Conservation (phyloP, 2,797 vertebrate species). For the Scolopax rusticola region DNA sequence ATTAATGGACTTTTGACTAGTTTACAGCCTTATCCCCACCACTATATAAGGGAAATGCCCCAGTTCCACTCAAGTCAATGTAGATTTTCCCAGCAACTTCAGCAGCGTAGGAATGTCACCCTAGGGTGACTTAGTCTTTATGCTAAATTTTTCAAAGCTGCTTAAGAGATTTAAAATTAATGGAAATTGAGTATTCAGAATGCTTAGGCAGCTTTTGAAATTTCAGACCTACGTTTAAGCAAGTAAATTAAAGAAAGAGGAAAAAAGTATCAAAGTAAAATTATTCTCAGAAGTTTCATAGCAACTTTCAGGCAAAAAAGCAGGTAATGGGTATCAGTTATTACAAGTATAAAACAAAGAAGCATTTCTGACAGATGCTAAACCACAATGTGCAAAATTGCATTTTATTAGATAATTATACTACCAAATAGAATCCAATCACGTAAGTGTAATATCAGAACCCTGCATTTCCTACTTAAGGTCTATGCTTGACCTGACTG, state of each 20-base stretch:
- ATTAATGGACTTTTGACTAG: background rate
- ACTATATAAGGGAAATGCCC: background rate
- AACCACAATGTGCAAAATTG: background rate
- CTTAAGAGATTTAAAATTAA: background rate
- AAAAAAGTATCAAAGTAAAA: background rate
- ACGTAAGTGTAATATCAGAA: background rate
- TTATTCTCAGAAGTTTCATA: background rate
- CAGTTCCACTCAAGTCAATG: background rate
- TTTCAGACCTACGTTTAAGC: background rate
- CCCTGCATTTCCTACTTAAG: background rate
- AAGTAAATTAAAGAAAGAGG: background rate
- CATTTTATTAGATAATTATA: background rate
- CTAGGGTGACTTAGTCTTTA: background rate
- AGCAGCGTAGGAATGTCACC: background rate
- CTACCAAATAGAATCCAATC: background rate
- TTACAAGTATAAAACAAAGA: background rate
- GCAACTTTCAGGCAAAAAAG: background rate
- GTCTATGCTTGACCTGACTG: background rate
- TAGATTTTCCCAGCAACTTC: background rate
- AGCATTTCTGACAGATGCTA: background rate
- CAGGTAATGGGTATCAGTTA: background rate
- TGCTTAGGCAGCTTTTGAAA: background rate
- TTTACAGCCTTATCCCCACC: background rate
- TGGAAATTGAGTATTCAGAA: background rate
- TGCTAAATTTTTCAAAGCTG: background rate